A percentile compares a stretch with the other conserved stretches of the same genome.
Conservation (phyloP, 2,888 invertebrate genomes). For the Dyspetes luteomarginatus region DNA sequence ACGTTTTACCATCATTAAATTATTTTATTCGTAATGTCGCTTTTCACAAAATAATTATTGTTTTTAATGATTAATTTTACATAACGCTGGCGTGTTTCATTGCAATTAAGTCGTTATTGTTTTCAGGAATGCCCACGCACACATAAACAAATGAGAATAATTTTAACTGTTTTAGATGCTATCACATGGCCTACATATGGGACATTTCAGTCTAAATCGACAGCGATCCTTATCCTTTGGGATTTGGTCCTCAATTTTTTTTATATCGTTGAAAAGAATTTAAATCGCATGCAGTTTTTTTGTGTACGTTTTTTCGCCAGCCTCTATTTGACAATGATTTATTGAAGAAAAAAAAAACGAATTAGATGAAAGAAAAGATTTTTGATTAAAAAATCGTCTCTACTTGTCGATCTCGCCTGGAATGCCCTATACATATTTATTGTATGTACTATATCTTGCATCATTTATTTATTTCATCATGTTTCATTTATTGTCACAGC, state of each 20-base stretch:
- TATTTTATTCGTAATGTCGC: slow-evolving; percentile 23
- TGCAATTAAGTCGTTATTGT: slow-evolving; percentile 62
- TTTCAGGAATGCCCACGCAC: slow-evolving; percentile 69
- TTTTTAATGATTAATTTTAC: slow-evolving; percentile 57
- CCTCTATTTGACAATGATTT: not conserved
- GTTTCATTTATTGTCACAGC: slow-evolving; percentile 54
- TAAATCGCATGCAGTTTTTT: too few relatives aligned
- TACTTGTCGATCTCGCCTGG: not conserved
- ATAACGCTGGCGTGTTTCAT: slow-evolving; percentile 58
- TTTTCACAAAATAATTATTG: slow-evolving; percentile 55
- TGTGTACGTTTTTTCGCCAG: not conserved
- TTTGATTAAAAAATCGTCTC: too few relatives aligned
- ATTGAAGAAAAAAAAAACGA: not conserved
- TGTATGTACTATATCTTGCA: slow-evolving; percentile 36
- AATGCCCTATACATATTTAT: slow-evolving; percentile 17
- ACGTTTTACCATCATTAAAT: slow-evolving; percentile 37
- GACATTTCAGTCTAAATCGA: too few relatives aligned
- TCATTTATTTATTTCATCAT: slow-evolving; percentile 50
- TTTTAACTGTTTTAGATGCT: slow-evolving; percentile 37
- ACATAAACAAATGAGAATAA: slow-evolving; percentile 37
- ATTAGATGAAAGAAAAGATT: not conserved
- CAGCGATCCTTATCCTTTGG: too few relatives aligned
- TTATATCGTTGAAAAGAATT: too few relatives aligned
- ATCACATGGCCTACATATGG: slow-evolving; percentile 23
- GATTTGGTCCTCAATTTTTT: too few relatives aligned